Evolutionary conservation across 2,113 vertebrate genomes (phyloP), one percentile per base, ranked within the genome.

Genomic region (Lycaon pictus): DNA sequence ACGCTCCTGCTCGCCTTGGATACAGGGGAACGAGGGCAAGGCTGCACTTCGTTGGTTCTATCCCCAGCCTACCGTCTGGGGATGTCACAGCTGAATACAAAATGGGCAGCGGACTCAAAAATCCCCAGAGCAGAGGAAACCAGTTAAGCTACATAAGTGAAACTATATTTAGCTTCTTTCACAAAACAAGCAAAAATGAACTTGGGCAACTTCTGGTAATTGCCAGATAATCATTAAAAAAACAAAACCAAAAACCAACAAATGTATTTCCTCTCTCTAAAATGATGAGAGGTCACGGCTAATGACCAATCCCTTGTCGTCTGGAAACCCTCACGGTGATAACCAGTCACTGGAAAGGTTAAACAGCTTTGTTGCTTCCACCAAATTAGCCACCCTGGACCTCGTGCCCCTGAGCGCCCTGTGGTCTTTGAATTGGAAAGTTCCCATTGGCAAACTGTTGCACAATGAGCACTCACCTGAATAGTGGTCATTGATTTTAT

Each of bases 91-190:
- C 74, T 48, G 65, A 90, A 27, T 20, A 65, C 15, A 84, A 74
- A 67, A 35, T 67, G 22, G 80, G 51, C 27, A 69, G 60, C 10
- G 0, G 37, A 60, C 69, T 77, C 58, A 58, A 90, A 76, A 90
- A 90, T 95, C 43, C 80, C n/a, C 25, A 17, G 29, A 58, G 48
- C 29, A 35, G 51, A 77, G 15, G n/a, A 83, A 56, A 77, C 51
- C 51, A 77, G 23, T 48, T 23, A 53, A 81, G 32, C 56, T 55
- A 88, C 19, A 0, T 53, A 83, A 95, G 87, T 55, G 69, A 77
- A 76, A 58, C 51, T 90, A 83, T 83, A 94, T 83, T 83, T 95
- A 51, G 60, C 32, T 79, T 69, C 29, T 85, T 90, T 19, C 60
- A 51, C 65, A 32, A 81, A 37, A 72, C 32, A 63, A 82, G 55